Evolutionary conservation across 2,888 invertebrate genomes (phyloP).

Genomic region (Sinopyrophorus schimmeli): DNA sequence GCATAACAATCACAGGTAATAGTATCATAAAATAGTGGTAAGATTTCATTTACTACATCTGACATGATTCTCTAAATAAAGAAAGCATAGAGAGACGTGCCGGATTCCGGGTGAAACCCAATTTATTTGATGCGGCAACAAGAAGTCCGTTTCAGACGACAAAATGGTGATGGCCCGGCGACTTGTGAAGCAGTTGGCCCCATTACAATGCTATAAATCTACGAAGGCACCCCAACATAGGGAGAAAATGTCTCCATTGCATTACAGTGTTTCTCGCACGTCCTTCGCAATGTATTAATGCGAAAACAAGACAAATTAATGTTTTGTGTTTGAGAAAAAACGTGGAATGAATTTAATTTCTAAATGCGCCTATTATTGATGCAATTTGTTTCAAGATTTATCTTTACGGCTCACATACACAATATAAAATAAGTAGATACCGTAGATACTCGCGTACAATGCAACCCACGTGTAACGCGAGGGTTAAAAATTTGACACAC

Average conservation of each 20-base stretch:
- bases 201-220: conserved; percentile 66
- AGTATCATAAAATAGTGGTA: conserved; percentile 53
- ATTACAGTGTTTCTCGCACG: conserved; percentile 43
- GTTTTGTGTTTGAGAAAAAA: conserved; percentile 23
- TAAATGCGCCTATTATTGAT: conserved; percentile 1
- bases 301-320: conserved; percentile 51
- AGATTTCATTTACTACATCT: conserved; percentile 44
- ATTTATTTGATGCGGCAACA: conserved; percentile 56
- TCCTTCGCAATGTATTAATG: conserved; percentile 48
- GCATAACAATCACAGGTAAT: conserved; percentile 57
- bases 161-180: conserved; percentile 64
- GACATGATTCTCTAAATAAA: conserved; percentile 42
- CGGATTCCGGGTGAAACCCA: conserved; percentile 45
- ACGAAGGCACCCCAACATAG: conserved; percentile 44
- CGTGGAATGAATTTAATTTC: conserved; percentile 8
- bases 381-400: no score
- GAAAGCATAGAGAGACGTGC: conserved; percentile 35
- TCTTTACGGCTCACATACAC: no score
- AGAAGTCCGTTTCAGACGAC: conserved; percentile 56
- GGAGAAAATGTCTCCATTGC: conserved; percentile 50
- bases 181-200: conserved; percentile 66
- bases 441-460: no score
- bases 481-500: no score
- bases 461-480: no score
- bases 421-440: no score